phyloP scores from a whole-genome alignment of 1,140 invertebrate genomes.

The Ctenoplectra terminalis region DNA sequence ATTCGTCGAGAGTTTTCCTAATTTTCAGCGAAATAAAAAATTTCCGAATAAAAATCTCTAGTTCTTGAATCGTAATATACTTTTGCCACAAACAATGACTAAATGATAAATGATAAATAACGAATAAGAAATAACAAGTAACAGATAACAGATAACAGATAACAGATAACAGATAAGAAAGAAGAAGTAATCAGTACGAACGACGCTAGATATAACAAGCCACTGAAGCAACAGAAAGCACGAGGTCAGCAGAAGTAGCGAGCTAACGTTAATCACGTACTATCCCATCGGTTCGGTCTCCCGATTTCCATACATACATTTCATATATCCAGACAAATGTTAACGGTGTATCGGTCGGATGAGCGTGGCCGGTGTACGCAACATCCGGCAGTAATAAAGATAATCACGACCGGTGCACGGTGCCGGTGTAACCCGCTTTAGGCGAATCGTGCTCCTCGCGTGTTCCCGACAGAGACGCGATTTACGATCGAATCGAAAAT shows the following conservation, averaged over 20 bases:
- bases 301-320: slow-evolving; percentile 45
- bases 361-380: slow-evolving; percentile 28
- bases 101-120: no score
- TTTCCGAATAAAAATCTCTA: no score
- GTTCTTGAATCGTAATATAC: no score
- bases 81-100: no score
- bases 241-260: not conserved
- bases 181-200: not conserved
- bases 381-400: slow-evolving; percentile 57
- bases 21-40: no score
- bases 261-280: slow-evolving; percentile 33
- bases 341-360: slow-evolving; percentile 56
- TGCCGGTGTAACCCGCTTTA: slow-evolving; percentile 16
- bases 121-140: no score
- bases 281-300: not conserved
- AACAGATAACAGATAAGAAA: no score
- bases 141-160: no score
- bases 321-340: slow-evolving; percentile 46
- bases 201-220: no score
- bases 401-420: slow-evolving; percentile 49
- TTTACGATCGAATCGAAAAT: slow-evolving; percentile 70
- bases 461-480: slow-evolving; percentile 29
- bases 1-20: no score
- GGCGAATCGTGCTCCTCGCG: slow-evolving; percentile 22
- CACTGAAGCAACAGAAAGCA: not conserved